Percentiles rank a stretch among this genome's conserved stretches.
Conservation (phyloP, 2,113 vertebrate genomes). For the Sprattus sprattus region DNA sequence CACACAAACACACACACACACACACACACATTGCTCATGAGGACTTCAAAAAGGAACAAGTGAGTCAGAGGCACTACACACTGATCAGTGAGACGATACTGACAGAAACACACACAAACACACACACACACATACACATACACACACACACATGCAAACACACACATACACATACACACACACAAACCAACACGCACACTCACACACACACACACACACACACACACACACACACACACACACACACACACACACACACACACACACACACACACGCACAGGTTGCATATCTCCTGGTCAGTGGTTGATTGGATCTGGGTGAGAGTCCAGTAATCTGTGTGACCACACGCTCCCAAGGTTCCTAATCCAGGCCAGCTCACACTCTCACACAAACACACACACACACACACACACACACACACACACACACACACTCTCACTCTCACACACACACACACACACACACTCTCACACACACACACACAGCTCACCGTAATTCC, state of each 20-base stretch:
- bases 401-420: too few species aligned
- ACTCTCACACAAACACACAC: too few species aligned
- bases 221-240: not conserved
- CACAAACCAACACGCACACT: not conserved
- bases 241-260: not conserved
- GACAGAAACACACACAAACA: not conserved
- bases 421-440: too few species aligned
- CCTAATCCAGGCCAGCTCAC: not conserved
- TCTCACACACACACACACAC: too few species aligned
- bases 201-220: not conserved
- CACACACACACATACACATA: not conserved
- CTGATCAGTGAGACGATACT: not conserved
- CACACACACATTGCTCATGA: not conserved
- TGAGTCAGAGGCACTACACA: not conserved
- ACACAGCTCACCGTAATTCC: not conserved
- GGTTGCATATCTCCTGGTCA: not conserved
- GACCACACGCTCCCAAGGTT: not conserved
- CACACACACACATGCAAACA: not conserved
- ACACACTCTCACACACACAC: too few species aligned
- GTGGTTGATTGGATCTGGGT: not conserved
- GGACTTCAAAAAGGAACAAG: not conserved
- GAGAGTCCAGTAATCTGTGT: not conserved
- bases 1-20: slow-evolving; percentile 20
- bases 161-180: not conserved
- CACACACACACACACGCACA: not conserved